phyloP scores from a whole-genome alignment of 1,140 invertebrate genomes.

The Drosophila nigromelanica region DNA sequence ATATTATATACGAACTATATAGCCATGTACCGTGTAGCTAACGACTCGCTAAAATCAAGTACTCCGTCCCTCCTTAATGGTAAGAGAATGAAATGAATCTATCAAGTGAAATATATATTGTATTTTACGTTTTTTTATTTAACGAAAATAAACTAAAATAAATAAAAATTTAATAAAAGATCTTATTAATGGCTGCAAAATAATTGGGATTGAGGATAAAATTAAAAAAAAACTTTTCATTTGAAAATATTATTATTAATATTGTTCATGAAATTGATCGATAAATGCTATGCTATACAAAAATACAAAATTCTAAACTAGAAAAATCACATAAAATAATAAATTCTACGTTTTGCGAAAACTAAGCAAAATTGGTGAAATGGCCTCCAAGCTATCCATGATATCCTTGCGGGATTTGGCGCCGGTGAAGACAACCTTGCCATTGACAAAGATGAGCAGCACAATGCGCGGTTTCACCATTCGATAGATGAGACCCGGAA shows the following conservation, averaged over 20 bases:
- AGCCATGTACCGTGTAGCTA: constrained; percentile 28
- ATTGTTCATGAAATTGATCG: constrained; percentile 28
- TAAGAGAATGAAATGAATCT: constrained; percentile 47
- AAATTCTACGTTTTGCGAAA: constrained; percentile 91
- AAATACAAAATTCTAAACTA: constrained; percentile 10
- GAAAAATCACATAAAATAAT: background rate
- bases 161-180: background rate
- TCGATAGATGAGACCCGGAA: constrained; percentile 98
- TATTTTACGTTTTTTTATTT: constrained; percentile 37
- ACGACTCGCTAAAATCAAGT: constrained; percentile 25
- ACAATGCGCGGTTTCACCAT: constrained; percentile 98
- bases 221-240: background rate
- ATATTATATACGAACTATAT: constrained; percentile 35
- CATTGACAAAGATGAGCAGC: constrained; percentile 98
- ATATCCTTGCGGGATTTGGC: constrained; percentile 97
- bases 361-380: constrained; percentile 98
- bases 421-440: constrained; percentile 98
- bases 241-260: background rate
- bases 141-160: constrained; percentile 30
- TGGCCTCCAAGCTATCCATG: constrained; percentile 97
- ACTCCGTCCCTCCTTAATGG: constrained; percentile 52
- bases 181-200: no score
- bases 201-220: background rate
- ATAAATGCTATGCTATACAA: constrained; percentile 31
- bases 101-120: constrained; percentile 18